Base-by-base conservation (phyloP, 2,888 invertebrate species). In the Leucozona laternaria region DNA sequence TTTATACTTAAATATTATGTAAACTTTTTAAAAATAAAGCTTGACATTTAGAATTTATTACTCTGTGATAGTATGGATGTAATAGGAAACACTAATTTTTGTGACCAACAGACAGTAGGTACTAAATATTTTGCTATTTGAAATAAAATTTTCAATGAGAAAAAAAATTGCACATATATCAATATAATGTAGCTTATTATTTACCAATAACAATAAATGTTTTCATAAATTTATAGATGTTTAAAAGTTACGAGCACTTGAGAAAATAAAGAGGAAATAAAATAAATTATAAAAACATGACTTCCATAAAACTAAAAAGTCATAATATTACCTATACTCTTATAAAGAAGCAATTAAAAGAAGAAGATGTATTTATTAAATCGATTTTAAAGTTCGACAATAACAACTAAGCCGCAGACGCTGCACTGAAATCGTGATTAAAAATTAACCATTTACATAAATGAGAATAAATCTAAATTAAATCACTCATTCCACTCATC, bases 311-410 rank as follows among this genome's bases (percentile, higher is more conserved):
- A 45, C 2, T 45, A 17, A 11, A 2, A 17, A 17, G 3, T 17
- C 4, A 45, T 45, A 45, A 17, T 45, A 45, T 45, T 17, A 37
- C 37, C 13, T 37, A 48, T 17, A 1, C 5, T 10, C 20, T 20
- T 48, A 2, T 20, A 11, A 20, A 20, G 11, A 48, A 48, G 4
- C 11, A 48, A 58, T 34, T 17, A 57, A 57, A 34, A 7, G 34
- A 57, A 34, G 34, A 34, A 34, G n/a, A n/a, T n/a, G n/a, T 17
- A 57, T 57, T 57, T 17, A 57, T 25, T 48, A 15, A 57, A 17
- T 57, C 17, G 22, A 53, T 17, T 57, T 17, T 2, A 57, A 34
- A 45, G 17, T 45, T 45, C 45, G 17, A 17, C n/a, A 17, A 43
- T 10, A 45, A 17, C 10, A 8, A 13, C 10, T 6, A 11, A 50